A percentile compares a stretch with the other conserved stretches of the same genome.
phyloP scores from a whole-genome alignment of 2,888 invertebrate species.

The Conchocele bisecta region DNA sequence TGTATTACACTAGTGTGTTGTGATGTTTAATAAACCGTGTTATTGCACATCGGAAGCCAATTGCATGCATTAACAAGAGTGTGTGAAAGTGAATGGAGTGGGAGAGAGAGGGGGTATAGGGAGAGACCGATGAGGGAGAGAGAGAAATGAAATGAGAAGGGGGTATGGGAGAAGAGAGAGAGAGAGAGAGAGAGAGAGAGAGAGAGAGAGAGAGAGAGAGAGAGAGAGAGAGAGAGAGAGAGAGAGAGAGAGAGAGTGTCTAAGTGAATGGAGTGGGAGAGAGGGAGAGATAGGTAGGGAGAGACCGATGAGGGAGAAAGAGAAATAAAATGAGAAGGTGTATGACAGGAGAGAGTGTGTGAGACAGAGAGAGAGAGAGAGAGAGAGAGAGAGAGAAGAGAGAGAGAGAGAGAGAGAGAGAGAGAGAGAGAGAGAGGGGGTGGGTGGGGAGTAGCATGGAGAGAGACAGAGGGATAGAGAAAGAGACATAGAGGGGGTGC shows the following conservation, averaged over 20 bases:
- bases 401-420: neutral
- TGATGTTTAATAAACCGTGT: too few species aligned
- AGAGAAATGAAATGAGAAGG: neutral
- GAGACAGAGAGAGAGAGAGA: neutral
- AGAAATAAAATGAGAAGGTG: neutral
- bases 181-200: constrained; percentile 12
- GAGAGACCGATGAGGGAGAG: neutral
- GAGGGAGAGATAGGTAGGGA: too few species aligned
- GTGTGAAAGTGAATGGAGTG: too few species aligned
- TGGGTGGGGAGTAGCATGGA: neutral
- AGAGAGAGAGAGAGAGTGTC: constrained; percentile 10
- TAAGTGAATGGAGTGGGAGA: too few species aligned
- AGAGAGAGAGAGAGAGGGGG: neutral
- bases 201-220: constrained; percentile 1
- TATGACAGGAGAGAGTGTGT: neutral
- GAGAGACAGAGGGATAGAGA: neutral
- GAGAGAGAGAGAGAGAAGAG: neutral
- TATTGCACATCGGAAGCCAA: too few species aligned
- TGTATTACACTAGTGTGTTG: too few species aligned
- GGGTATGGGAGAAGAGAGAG: neutral
- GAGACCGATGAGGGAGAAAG: neutral
- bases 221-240: constrained; percentile 17
- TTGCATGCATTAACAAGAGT: too few species aligned
- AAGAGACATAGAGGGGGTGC: too few species aligned
- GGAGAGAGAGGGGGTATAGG: neutral